Evolutionary conservation across 2,797 vertebrate species (phyloP).

Genomic region (Anableps anableps): DNA sequence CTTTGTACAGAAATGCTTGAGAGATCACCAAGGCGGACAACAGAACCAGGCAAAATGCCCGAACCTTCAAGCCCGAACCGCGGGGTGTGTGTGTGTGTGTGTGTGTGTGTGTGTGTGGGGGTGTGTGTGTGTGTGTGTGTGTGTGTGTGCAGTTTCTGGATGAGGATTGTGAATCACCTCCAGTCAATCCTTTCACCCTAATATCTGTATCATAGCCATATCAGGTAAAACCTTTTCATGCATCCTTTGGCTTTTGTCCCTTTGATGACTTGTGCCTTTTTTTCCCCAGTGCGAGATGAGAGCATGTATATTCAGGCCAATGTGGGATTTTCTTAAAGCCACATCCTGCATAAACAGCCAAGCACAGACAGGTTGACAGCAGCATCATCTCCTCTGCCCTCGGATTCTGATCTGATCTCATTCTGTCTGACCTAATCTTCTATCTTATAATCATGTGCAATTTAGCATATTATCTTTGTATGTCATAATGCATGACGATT

Average conservation of each 20-base stretch:
- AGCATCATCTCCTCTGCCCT: constrained; percentile 28
- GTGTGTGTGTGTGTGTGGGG: not conserved
- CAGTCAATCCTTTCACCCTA: constrained; percentile 41
- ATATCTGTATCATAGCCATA: constrained; percentile 47
- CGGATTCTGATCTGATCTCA: constrained; percentile 47
- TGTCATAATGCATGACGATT: constrained; percentile 9
- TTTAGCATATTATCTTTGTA: constrained; percentile 28
- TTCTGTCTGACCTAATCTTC: constrained; percentile 42
- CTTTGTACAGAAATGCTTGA: not conserved
- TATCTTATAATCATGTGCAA: constrained; percentile 14
- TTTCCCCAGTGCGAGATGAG: constrained; percentile 16
- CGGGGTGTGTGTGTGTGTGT: not conserved
- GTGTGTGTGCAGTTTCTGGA: not conserved
- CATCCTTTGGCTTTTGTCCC: constrained; percentile 39
- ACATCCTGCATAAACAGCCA: constrained; percentile 31
- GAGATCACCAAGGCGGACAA: not conserved
- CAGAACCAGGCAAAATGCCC: not conserved
- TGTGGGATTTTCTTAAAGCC: constrained; percentile 35
- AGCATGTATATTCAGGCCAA: constrained; percentile 14
- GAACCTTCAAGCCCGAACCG: not conserved
- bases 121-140: not conserved
- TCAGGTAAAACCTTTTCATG: constrained; percentile 48
- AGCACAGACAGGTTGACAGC: constrained; percentile 17
- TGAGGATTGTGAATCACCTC: constrained; percentile 25
- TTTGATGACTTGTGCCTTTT: constrained; percentile 26